These are phyloP conservation scores for Mamestra configurata DNA, from an alignment of 1,140 invertebrate genomes.

Conservation along the genomic window DNA sequence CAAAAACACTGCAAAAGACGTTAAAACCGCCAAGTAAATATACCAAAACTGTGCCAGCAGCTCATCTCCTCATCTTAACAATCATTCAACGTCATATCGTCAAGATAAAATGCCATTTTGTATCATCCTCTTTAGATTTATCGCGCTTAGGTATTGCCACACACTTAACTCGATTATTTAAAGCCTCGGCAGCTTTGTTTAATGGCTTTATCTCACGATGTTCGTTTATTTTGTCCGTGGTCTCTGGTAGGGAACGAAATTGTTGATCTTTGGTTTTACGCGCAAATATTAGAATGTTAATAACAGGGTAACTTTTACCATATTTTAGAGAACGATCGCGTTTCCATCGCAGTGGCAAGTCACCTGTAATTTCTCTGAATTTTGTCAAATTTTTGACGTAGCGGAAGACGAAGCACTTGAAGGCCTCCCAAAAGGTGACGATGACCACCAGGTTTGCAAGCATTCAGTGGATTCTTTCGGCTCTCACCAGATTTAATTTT, in stretches of 20 bases:
- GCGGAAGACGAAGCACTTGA: too few species aligned
- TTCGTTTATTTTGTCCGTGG: constrained; percentile 27
- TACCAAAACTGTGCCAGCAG: not conserved
- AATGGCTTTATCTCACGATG: constrained; percentile 44
- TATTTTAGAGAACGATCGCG: too few species aligned
- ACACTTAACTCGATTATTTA: constrained; percentile 72
- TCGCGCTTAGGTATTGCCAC: constrained; percentile 62
- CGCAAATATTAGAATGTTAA: not conserved
- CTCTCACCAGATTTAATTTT: too few species aligned
- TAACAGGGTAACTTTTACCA: too few species aligned
- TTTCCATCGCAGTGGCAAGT: too few species aligned
- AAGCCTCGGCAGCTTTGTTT: constrained; percentile 53
- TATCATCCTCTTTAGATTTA: constrained; percentile 70
- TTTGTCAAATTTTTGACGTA: too few species aligned
- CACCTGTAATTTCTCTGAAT: too few species aligned
- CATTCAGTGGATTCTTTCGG: too few species aligned
- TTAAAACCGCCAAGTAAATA: not conserved
- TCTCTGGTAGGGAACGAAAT: not conserved
- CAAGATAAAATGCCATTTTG: constrained; percentile 70
- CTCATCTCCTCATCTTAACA: constrained; percentile 31
- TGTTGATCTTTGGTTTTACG: not conserved
- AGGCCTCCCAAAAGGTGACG: too few species aligned
- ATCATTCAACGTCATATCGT: constrained; percentile 71
- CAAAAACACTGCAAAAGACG: not conserved
- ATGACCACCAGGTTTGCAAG: too few species aligned